Conservation (phyloP, 2,888 invertebrate genomes). For the Seira musarum region DNA sequence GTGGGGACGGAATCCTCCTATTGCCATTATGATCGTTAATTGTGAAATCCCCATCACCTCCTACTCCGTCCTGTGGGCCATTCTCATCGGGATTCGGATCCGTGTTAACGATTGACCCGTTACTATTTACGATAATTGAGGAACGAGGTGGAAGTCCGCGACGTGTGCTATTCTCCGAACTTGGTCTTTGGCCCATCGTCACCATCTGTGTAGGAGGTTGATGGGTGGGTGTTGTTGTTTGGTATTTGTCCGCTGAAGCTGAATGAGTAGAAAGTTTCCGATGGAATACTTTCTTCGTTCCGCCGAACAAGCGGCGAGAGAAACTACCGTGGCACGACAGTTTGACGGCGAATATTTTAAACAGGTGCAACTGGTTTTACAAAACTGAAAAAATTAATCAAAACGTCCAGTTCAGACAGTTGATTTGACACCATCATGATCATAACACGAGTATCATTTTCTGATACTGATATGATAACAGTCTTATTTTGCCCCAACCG, state of each 20-base stretch:
- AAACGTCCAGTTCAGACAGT: background rate
- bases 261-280: slow-evolving; percentile 26
- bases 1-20: slow-evolving; percentile 40
- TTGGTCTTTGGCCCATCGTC: slow-evolving; percentile 63
- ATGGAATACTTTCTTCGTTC: slow-evolving; percentile 45
- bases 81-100: slow-evolving; percentile 57
- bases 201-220: slow-evolving; percentile 44
- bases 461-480: background rate
- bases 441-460: background rate
- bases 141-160: slow-evolving; percentile 47
- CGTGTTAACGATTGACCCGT: slow-evolving; percentile 54
- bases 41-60: slow-evolving; percentile 26
- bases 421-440: background rate
- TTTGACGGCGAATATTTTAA: slow-evolving; percentile 37
- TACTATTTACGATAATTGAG: slow-evolving; percentile 53
- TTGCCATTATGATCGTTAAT: slow-evolving; percentile 26
- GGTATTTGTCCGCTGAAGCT: background rate
- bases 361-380: background rate
- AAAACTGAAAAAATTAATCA: too few relatives aligned
- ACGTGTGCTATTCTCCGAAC: slow-evolving; percentile 43
- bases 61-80: slow-evolving; percentile 38
- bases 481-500: background rate
- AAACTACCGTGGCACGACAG: slow-evolving; percentile 67
- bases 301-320: slow-evolving; percentile 62
- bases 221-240: background rate